Percentiles rank a stretch among this genome's conserved stretches.
phyloP scores from a whole-genome alignment of 1,140 invertebrate genomes.

The Trialeurodes vaporariorum region DNA sequence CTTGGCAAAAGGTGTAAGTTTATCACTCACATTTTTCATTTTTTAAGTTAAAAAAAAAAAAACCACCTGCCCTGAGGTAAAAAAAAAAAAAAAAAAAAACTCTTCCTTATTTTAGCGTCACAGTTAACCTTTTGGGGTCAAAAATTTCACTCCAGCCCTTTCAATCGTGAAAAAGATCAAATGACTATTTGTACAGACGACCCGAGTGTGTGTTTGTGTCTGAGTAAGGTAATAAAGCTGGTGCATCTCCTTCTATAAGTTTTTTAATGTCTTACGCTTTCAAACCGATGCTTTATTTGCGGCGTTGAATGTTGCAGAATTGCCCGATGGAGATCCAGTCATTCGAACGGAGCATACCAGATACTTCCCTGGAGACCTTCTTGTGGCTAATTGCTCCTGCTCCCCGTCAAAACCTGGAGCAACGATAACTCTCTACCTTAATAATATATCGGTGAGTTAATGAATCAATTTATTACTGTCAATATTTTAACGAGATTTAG shows the following conservation, averaged over 20 bases:
- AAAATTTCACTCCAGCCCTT: not conserved
- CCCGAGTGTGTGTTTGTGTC: not conserved
- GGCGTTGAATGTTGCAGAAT: constrained; percentile 31
- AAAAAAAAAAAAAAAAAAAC: too few relatives aligned
- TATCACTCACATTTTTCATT: too few relatives aligned
- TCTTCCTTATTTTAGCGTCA: too few relatives aligned
- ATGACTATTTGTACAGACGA: not conserved
- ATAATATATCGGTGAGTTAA: constrained; percentile 27
- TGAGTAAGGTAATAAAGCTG: not conserved
- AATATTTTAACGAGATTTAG: not conserved
- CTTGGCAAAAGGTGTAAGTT: too few relatives aligned
- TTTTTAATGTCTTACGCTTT: not conserved
- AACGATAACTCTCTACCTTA: constrained; percentile 35
- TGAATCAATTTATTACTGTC: too few relatives aligned
- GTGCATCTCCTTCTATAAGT: not conserved
- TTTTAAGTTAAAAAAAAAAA: too few relatives aligned
- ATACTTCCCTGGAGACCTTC: constrained; percentile 59
- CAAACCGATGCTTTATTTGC: too few relatives aligned
- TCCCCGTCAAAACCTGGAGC: constrained; percentile 40
- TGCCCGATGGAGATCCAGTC: constrained; percentile 32
- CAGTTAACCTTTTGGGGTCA: too few relatives aligned
- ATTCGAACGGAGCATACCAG: constrained; percentile 49
- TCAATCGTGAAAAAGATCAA: not conserved
- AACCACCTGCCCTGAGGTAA: too few relatives aligned
- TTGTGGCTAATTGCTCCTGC: constrained; percentile 61